A percentile compares a stretch with the other conserved stretches of the same genome.
phyloP scores from a whole-genome alignment of 2,113 vertebrate species.

The Notarius quadriscutis region DNA sequence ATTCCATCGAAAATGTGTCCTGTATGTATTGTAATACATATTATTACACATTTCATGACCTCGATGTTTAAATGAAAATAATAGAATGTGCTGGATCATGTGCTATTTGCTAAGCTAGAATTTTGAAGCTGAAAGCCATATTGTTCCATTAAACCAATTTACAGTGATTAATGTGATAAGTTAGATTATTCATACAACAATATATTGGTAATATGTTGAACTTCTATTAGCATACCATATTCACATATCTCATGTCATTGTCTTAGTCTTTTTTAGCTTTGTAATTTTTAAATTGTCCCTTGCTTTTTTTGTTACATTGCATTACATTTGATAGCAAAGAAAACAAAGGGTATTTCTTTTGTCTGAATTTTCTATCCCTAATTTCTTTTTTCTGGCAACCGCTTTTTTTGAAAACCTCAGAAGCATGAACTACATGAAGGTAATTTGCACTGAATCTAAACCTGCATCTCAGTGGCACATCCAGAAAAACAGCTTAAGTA shows the following conservation, averaged over 20 bases:
- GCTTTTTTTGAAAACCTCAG: background rate
- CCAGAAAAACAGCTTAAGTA: background rate
- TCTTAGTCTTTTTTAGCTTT: background rate
- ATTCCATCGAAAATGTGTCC: no score
- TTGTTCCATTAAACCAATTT: background rate
- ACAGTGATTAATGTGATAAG: background rate
- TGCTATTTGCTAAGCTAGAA: background rate
- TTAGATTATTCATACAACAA: background rate
- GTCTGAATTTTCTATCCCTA: background rate
- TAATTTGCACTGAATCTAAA: background rate
- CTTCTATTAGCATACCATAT: no score
- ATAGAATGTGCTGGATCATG: background rate
- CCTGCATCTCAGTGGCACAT: no score
- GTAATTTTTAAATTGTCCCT: background rate
- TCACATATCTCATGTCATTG: no score
- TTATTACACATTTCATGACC: no score
- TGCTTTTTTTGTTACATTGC: background rate
- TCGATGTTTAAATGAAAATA: background rate
- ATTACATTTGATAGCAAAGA: background rate
- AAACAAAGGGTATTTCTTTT: background rate
- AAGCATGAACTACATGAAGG: no score
- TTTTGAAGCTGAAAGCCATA: background rate
- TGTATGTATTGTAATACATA: no score
- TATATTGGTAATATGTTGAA: background rate
- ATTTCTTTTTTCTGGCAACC: background rate